Conservation (phyloP, 2,797 vertebrate genomes). For the Chaetodon trifasciatus region DNA sequence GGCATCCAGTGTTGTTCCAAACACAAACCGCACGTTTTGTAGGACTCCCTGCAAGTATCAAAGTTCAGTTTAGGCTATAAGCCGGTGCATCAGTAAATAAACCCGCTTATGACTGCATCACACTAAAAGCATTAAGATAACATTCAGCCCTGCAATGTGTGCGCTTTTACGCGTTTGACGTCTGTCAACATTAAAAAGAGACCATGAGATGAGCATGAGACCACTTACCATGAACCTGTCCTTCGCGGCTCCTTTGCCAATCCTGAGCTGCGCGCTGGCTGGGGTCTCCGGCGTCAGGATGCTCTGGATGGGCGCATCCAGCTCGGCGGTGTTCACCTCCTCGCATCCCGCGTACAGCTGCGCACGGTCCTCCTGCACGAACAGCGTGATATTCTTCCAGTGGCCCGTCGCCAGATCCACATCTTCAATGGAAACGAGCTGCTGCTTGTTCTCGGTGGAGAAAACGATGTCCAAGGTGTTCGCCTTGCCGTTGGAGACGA, state of each 20-base stretch:
- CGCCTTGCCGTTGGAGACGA: slow-evolving; percentile 94
- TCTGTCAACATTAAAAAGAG: not conserved
- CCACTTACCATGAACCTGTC: slow-evolving; percentile 99
- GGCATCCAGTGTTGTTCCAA: slow-evolving; percentile 95
- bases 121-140: not conserved
- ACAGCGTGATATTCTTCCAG: slow-evolving; percentile 97
- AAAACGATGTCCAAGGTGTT: slow-evolving; percentile 97
- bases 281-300: slow-evolving; percentile 92
- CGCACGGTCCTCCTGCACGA: slow-evolving; percentile 93
- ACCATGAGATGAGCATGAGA: no score
- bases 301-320: slow-evolving; percentile 95
- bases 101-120: not conserved
- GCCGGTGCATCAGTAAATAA: not conserved
- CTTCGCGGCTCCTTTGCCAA: slow-evolving; percentile 95
- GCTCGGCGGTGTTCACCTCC: slow-evolving; percentile 91
- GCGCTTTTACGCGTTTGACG: slow-evolving; percentile 41
- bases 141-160: not conserved
- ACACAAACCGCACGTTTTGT: slow-evolving; percentile 97
- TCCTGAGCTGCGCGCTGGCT: slow-evolving; percentile 86
- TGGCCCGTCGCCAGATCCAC: slow-evolving; percentile 93
- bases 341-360: slow-evolving; percentile 94
- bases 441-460: slow-evolving; percentile 91
- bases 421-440: slow-evolving; percentile 93
- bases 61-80: slow-evolving; percentile 17
- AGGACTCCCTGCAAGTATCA: slow-evolving; percentile 91